Evolutionary conservation across 2,888 invertebrate genomes (phyloP).

Genomic region (Caenorhabditis plicata): DNA sequence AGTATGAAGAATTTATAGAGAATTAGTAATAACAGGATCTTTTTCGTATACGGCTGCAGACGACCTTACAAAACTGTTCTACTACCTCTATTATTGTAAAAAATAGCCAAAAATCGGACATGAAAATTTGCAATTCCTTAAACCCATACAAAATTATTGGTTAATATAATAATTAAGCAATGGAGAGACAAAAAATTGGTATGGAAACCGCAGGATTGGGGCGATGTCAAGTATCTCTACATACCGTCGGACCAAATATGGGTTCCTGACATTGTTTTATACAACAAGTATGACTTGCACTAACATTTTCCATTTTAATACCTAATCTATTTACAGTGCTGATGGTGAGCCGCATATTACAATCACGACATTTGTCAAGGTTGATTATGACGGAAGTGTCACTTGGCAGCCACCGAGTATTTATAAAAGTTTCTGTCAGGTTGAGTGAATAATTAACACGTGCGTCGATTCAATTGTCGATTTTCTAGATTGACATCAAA

Average conservation of each 20-base stretch:
- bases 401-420: constrained; percentile 55
- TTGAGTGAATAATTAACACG: constrained; percentile 4
- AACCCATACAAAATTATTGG: not conserved
- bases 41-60: too few species aligned
- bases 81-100: too few species aligned
- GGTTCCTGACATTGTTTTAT: constrained; percentile 90
- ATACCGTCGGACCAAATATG: constrained; percentile 94
- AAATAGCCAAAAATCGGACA: too few species aligned
- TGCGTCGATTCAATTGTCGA: not conserved
- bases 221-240: constrained; percentile 89
- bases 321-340: constrained; percentile 34
- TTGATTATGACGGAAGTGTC: constrained; percentile 49
- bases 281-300: constrained; percentile 75
- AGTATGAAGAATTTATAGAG: too few species aligned
- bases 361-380: constrained; percentile 42
- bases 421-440: constrained; percentile 54
- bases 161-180: constrained; percentile 69
- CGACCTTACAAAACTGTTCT: too few species aligned
- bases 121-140: too few species aligned
- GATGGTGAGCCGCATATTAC: constrained; percentile 56
- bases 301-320: not conserved
- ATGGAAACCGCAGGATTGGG: constrained; percentile 91
- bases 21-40: too few species aligned
- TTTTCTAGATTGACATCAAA: constrained; percentile 66
- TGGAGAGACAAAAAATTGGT: constrained; percentile 89